Conservation (phyloP, 2,113 vertebrate genomes). For the Pavo muticus region DNA sequence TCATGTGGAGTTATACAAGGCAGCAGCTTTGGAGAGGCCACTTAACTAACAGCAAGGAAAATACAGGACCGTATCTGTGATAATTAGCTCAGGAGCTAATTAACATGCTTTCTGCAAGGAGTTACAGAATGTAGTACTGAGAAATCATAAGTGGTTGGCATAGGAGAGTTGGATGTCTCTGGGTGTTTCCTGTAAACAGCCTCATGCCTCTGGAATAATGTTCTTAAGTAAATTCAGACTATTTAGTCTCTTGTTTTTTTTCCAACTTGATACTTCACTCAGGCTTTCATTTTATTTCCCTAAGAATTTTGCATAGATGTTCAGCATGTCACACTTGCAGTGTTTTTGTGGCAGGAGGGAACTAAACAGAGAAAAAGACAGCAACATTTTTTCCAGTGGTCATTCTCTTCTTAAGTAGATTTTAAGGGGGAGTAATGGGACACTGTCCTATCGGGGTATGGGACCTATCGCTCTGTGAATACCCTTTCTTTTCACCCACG, state of each 20-base stretch:
- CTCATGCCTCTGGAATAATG: background rate
- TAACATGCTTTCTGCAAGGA: background rate
- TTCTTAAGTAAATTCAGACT: background rate
- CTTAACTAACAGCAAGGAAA: background rate
- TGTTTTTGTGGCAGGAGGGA: background rate
- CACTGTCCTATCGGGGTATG: too few relatives aligned
- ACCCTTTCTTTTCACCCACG: background rate
- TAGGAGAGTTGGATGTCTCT: background rate
- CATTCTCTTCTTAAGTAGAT: background rate
- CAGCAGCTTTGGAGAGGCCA: background rate
- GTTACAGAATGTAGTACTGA: background rate
- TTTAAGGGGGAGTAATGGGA: background rate
- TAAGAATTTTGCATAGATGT: rapidly evolving
- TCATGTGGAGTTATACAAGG: background rate
- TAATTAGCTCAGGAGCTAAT: background rate
- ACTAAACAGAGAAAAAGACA: background rate
- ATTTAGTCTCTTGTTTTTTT: background rate
- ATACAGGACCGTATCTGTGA: background rate
- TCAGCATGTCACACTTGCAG: background rate
- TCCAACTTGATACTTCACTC: background rate
- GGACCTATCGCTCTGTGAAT: background rate
- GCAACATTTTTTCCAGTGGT: background rate
- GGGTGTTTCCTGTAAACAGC: background rate
- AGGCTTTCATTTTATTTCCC: background rate
- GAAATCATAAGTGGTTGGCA: background rate